Base-by-base conservation (phyloP, 2,888 invertebrate genomes). In the Meiosimyza platycephala region DNA sequence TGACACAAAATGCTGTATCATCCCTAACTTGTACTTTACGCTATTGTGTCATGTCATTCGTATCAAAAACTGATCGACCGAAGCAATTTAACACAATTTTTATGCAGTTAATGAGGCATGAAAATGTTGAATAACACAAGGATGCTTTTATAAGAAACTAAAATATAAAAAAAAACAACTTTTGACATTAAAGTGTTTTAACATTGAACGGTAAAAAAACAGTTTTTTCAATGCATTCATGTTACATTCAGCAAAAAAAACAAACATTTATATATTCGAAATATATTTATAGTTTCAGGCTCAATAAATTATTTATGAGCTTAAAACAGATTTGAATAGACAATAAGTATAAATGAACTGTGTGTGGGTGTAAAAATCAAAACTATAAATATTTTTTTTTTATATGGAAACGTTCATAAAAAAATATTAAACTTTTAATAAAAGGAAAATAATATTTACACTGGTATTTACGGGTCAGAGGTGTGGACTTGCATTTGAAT, bases 181-280 rank as follows among this genome's bases (percentile, higher is more conserved):
- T 18, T 4, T 5, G 28, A 22, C 28, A 28, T 57, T 28, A 6
- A 28, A 57, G 22, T 11, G 28, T 11, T 9, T 57, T 18, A 22
- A 3, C 57, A 57, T 18, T 28, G 73, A 72, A 16, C 9, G 51
- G 16, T 4, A 72, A 72, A 68, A 64, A 47, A 52, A 60, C 65
- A 72, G 72, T 66, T 65, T 51, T 68, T 67, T 70, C 62, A 70
- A 72, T 22, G 52, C 55, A 69, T 59, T 70, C 28, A 60, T 72
- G 68, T 66, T 68, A 69, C 59, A 69, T 69, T 64, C 59, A 63
- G 67, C 62, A 52, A 15, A 81, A 65, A 73, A 81, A 81, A 80
- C 80, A 78, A 75, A 40, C 7, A 40, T 40, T 40, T 40, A 5
- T 40, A 40, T 9, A 40, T 40, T 40, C 9, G 40, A 40, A 40